Base-by-base conservation (phyloP, 2,888 invertebrate species). In the Caenorhabditis japonica region DNA sequence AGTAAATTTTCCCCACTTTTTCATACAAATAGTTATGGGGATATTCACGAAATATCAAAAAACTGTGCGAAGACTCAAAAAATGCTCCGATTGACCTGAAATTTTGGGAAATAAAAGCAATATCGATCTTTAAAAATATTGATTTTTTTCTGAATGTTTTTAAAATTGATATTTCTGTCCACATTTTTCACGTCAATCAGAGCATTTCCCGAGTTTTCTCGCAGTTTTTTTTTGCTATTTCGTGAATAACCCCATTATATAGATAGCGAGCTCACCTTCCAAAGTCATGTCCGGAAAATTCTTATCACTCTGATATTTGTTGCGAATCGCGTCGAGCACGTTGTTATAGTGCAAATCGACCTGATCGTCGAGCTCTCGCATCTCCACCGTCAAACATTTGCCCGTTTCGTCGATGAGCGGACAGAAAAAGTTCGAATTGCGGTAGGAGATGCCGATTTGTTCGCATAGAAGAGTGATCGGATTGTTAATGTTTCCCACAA, bases 401-500 rank as follows among this genome's bases (percentile, higher is more conserved):
- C 66, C 72, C 4, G 46, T 30, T 21, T 64, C 72, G 30, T 72
- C 72, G 19, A 73, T 68, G 0, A 73, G 23, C 15, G 72, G 72
- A 21, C 71, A 71, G 34, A 62, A 71, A 7, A 62, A 58, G 19
- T 58, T 34, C 23, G 62, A 71, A 39, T 71, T 61, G 17, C 62
- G 43, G 33, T 71, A 71, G 44, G 51, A 55, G 21, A 71, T 58
- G 0, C 61, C 70, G 8, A 70, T 23, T 61, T 90, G 90, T 69
- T 88, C 85, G 79, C 89, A 88, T 68, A 90, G 85, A 1, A 90
- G 72, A 10, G 88, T 85, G 34, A 90, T 84, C 2, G 90, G 90
- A 80, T 90, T 90, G 83, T 90, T 90, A 47, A 87, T 81, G 56
- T 88, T 85, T 3, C 90, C 90, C n/a, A 88, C 88, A 25, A 90